These are phyloP conservation scores for Ceyx margarethae DNA, from an alignment of 2,113 vertebrate species.

Conservation along the genomic window DNA sequence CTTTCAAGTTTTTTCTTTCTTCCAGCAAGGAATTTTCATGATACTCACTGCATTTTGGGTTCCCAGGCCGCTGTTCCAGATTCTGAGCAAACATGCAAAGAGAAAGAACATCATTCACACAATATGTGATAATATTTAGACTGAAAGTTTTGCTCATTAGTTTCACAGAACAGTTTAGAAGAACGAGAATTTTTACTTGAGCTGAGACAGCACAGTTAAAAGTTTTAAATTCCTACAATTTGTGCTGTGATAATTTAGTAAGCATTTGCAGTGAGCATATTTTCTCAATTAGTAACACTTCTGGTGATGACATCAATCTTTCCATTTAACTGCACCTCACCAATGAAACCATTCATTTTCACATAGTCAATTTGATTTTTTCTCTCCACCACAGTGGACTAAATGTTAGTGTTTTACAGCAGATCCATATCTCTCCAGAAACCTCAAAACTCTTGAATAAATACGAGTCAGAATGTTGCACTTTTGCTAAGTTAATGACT, in stretches of 20 bases:
- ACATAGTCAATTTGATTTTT: neutral
- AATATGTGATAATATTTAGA: neutral
- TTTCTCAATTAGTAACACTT: neutral
- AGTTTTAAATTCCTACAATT: neutral
- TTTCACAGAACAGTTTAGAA: neutral
- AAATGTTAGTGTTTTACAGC: neutral
- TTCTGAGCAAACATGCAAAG: conserved; percentile 50
- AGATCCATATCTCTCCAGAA: neutral
- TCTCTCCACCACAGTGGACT: neutral
- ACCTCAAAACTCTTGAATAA: neutral
- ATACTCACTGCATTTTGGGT: neutral
- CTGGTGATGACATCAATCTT: neutral
- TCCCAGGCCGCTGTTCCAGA: conserved; percentile 43
- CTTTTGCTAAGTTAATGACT: neutral
- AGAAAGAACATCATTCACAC: neutral
- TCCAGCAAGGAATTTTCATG: conserved; percentile 2
- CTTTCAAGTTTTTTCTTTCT: conserved; percentile 49
- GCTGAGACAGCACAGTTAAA: neutral
- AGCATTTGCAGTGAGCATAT: neutral
- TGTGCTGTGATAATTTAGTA: neutral
- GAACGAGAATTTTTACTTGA: neutral
- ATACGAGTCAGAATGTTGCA: neutral
- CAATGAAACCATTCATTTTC: neutral
- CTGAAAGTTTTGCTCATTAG: neutral
- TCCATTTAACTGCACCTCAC: neutral